phyloP scores from a whole-genome alignment of 1,140 invertebrate species.

The Zaprionus taronus region DNA sequence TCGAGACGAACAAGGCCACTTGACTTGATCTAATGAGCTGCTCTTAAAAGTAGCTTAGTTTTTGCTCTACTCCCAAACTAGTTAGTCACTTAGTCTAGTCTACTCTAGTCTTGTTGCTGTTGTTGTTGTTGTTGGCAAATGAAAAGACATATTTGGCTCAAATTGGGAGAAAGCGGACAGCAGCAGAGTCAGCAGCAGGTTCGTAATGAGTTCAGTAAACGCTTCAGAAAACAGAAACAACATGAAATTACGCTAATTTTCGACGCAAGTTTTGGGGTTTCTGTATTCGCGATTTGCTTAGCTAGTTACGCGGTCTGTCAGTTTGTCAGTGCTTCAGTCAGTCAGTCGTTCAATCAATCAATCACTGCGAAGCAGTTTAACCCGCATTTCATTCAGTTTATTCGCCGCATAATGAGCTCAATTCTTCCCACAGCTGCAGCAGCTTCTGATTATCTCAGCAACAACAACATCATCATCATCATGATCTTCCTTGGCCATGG shows the following conservation, averaged over 20 bases:
- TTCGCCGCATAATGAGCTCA: conserved; percentile 27
- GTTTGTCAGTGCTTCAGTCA: conserved; percentile 27
- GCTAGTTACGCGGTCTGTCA: not conserved
- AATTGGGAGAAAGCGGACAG: conserved; percentile 53
- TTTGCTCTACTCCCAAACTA: not conserved
- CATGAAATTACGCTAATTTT: conserved; percentile 59
- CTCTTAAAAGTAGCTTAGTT: not conserved
- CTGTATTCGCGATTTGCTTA: not conserved
- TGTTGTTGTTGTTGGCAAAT: conserved; percentile 19
- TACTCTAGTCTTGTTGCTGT: not conserved
- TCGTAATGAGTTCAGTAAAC: conserved; percentile 34
- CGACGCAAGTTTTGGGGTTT: not conserved
- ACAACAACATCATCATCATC: conserved; percentile 15
- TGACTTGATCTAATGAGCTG: conserved; percentile 1
- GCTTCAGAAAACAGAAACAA: conserved; percentile 16
- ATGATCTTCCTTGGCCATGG: conserved; percentile 45
- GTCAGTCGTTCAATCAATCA: conserved; percentile 42
- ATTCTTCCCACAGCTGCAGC: conserved; percentile 41
- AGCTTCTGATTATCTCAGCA: conserved; percentile 22
- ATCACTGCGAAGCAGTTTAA: conserved; percentile 18
- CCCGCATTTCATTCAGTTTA: conserved; percentile 39
- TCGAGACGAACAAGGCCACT: not conserved
- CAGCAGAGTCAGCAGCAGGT: not conserved
- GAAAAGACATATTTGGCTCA: conserved; percentile 26
- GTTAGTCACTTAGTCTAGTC: conserved; percentile 27